phyloP scores from a whole-genome alignment of 2,888 invertebrate genomes.

The Metacarcinus magister region DNA sequence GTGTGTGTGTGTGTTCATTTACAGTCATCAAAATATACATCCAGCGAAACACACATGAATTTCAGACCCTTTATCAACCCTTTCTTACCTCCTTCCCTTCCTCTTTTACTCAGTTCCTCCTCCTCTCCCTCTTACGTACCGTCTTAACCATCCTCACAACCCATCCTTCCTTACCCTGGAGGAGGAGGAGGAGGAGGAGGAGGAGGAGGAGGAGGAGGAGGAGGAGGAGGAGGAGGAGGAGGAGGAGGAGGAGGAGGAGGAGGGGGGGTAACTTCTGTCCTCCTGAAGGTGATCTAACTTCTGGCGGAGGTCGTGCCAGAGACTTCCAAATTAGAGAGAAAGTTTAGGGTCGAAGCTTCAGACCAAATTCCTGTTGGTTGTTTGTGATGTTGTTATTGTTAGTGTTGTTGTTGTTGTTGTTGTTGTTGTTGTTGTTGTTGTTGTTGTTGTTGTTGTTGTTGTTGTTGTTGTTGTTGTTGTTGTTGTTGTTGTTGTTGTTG shows the following conservation, averaged over 20 bases:
- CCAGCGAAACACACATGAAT: background rate
- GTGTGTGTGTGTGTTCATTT: background rate
- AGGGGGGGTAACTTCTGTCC: background rate
- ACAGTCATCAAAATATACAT: background rate
- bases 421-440: slow-evolving; percentile 15
- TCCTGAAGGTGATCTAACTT: slow-evolving; percentile 48
- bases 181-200: too few relatives aligned
- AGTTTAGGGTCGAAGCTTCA: background rate
- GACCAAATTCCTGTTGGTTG: background rate
- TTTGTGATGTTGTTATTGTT: background rate
- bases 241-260: background rate
- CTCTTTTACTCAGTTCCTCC: background rate
- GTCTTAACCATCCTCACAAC: too few relatives aligned
- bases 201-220: background rate
- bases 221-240: background rate
- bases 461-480: background rate
- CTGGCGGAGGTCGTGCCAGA: background rate
- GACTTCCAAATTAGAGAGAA: slow-evolving; percentile 48
- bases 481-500: background rate
- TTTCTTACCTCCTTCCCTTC: background rate
- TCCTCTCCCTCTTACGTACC: background rate
- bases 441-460: background rate
- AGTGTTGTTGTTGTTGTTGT: background rate
- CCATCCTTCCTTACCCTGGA: too few relatives aligned
- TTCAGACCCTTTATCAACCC: background rate